Conservation (phyloP, 2,888 invertebrate genomes). For the Bibio marci region DNA sequence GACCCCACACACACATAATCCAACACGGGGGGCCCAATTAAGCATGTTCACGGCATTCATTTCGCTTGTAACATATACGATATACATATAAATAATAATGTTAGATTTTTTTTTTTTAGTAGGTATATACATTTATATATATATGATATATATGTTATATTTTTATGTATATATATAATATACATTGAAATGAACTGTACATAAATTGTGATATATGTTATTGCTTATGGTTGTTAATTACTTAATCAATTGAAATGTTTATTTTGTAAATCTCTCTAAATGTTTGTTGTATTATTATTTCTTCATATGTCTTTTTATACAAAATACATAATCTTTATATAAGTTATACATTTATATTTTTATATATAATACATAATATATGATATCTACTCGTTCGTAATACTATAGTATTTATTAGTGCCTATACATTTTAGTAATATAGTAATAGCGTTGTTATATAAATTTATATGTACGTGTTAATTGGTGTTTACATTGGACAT, state of each 20-base stretch:
- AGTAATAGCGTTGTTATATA: background rate
- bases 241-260: slow-evolving; percentile 5
- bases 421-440: background rate
- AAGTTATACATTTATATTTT: no score
- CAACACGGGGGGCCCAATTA: slow-evolving; percentile 19
- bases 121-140: slow-evolving; percentile 5
- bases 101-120: background rate
- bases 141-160: no score
- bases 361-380: no score
- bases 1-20: slow-evolving; percentile 18
- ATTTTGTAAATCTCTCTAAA: slow-evolving; percentile 1
- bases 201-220: slow-evolving; percentile 7
- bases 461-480: background rate
- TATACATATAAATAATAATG: background rate
- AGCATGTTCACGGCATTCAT: slow-evolving; percentile 16
- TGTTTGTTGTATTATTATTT: background rate
- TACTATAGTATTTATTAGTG: no score
- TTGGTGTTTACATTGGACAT: slow-evolving; percentile 1
- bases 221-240: slow-evolving; percentile 3
- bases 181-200: slow-evolving; percentile 1
- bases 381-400: no score
- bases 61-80: slow-evolving; percentile 9
- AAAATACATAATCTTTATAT: no score
- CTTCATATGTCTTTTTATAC: no score
- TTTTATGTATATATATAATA: no score